Percentiles rank a stretch among this genome's conserved stretches.
Conservation (phyloP, 2,888 invertebrate genomes). For the Pollenia labialis region DNA sequence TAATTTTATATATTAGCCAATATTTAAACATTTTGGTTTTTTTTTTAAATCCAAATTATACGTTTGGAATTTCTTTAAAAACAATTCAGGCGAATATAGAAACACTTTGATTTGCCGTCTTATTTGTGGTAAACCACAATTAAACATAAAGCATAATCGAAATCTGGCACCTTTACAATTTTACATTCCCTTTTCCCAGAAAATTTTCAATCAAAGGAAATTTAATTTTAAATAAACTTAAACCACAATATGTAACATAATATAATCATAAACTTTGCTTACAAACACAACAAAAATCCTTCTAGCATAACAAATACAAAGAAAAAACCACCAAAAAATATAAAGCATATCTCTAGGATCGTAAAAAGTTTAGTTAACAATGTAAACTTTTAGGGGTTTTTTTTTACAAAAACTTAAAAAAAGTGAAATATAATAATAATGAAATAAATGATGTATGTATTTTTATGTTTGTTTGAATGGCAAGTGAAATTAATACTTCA, state of each 20-base stretch:
- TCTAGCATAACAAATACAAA: not conserved
- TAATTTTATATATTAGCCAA: no score
- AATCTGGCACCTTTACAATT: not conserved
- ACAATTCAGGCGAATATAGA: no score
- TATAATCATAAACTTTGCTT: not conserved
- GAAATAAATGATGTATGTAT: constrained; percentile 7
- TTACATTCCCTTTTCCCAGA: not conserved
- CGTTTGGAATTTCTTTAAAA: no score
- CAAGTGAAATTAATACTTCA: not conserved
- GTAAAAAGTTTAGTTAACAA: not conserved
- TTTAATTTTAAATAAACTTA: not conserved
- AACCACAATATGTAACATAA: not conserved
- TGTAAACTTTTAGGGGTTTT: constrained; percentile 25
- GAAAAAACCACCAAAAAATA: no score
- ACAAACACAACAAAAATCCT: not conserved
- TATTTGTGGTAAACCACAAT: not conserved
- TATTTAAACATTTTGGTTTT: no score
- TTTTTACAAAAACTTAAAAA: not conserved
- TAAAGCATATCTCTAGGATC: constrained; percentile 7
- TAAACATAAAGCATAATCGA: not conserved
- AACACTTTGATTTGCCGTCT: no score
- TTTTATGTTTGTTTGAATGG: not conserved
- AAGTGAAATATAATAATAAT: not conserved
- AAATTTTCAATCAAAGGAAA: not conserved
- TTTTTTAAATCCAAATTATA: no score